Evolutionary conservation across 2,888 invertebrate genomes (phyloP).

Genomic region (Aplocera efformata): DNA sequence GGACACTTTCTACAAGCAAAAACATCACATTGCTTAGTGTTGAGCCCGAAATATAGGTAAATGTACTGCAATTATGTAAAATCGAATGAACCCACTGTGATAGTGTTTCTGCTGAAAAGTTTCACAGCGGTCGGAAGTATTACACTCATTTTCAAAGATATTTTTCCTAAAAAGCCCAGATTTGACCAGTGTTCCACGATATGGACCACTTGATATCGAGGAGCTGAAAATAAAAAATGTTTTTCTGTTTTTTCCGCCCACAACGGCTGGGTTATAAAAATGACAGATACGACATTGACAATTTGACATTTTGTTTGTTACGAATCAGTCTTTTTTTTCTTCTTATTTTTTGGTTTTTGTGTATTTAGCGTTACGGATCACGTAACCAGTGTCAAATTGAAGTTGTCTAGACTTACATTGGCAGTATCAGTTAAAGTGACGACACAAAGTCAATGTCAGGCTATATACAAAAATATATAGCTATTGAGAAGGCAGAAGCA

Average conservation of each 20-base stretch:
- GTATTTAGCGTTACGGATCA: no score
- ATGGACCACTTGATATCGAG: conserved; percentile 40
- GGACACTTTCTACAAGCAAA: conserved; percentile 61
- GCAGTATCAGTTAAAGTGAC: no score
- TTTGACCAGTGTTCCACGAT: conserved; percentile 48
- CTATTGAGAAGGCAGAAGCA: conserved; percentile 94
- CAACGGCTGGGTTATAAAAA: conserved; percentile 7
- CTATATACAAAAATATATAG: no score
- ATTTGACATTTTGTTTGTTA: conserved; percentile 27
- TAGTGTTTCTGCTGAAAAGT: conserved; percentile 51
- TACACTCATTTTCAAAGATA: conserved; percentile 65
- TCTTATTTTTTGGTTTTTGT: no score
- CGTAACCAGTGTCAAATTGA: no score
- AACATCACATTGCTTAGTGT: conserved; percentile 8
- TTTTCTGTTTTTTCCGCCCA: no score
- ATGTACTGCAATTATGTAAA: neutral
- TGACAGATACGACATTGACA: conserved; percentile 23
- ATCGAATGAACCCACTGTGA: conserved; percentile 57
- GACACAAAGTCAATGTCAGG: no score
- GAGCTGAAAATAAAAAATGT: no score
- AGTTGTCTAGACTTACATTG: no score
- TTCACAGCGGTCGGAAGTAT: conserved; percentile 61
- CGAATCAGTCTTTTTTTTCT: no score
- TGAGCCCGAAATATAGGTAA: conserved; percentile 6
- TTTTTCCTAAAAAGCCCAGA: conserved; percentile 58